Evolutionary conservation across 1,140 invertebrate species (phyloP), one percentile per base, ranked within the genome.

Genomic region (Gerris buenoi): DNA sequence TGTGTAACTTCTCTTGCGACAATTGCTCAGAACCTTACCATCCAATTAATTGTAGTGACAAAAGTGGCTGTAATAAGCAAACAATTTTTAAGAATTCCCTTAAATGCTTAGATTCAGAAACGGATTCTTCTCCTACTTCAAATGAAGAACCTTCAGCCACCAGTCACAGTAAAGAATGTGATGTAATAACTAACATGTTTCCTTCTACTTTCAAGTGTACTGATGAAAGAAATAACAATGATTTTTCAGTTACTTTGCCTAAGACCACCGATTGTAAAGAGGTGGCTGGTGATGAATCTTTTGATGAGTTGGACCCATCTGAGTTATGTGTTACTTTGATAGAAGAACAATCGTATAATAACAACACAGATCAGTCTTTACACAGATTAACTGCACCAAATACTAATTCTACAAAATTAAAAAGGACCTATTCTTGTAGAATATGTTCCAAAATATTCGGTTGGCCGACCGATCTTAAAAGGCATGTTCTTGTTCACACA

Each of bases 401-500:
- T 58, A 22, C 18, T 1, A 56, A 15, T 23, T 67, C 63, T 46
- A 27, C 27, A 10, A 27, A 23, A 33, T 25, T 28, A 0, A 69
- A 69, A 67, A 74, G 71, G 59, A 75, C 72, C 60, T 76, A 75
- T 66, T 61, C 70, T 25, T 77, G 76, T 70, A 69, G 68, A 27
- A 68, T 72, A 57, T 77, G 76, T 70, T 66, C 27, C 18, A 76
- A 75, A 70, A 68, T 71, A 58, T 77, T 77, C 69, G 75, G 75
- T 25, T 77, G 76, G 76, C 73, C 75, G 2, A 77, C 76, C 18
- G 76, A 77, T 69, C 69, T 77, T 22, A 78, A 77, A 68, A 62
- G 87, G 1, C 88, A 91, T 77, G 83, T 88, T 67, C 74, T 90
- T 27, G 84, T 88, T 0, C 88, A 90, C 73, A 87, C 86, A 1